Base-by-base conservation (phyloP, 2,888 invertebrate species). In the Saturnia japonica region DNA sequence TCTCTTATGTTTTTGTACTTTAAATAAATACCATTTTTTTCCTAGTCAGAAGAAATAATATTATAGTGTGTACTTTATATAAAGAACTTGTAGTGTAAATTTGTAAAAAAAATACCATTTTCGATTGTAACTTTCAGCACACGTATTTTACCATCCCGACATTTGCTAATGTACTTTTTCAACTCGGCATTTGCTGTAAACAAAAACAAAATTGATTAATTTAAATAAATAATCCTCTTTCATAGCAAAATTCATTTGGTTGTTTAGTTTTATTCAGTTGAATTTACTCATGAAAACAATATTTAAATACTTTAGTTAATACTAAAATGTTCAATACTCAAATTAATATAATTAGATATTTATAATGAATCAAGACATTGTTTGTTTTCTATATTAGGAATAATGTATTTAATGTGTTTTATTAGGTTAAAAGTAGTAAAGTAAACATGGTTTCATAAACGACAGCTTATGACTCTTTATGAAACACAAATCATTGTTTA, bases 121-220 rank as follows among this genome's bases (percentile, higher is more conserved):
- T 97, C 96, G 82, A 98, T 98, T 62, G 96, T 96, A 74, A 98
- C 95, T 95, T 98, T 98, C 75, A 98, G 91, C 25, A 96, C 95
- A 74, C 98, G 95, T 72, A 97, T 95, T 90, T 96, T 97, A 42
- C 97, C 97, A 84, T 96, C 96, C 82, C 97, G 95, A 81, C 97
- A 97, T 91, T 97, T 97, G 34, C 97, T 96, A 84, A 98, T 97
- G 85, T 96, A 96, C 86, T 96, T 96, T 82, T 96, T 96, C 71
- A 98, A 91, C 74, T 96, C 96, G 77, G 97, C 96, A 91, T 98
- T 98, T 8, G 97, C 98, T 98, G 91, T 70, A 95, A 95, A 71
- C 45, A 70, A 66, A 71, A 73, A 34, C 64, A 69, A n/a, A 54
- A n/a, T 62, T 64, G 28, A 67, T 25, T 43, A 62, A 72, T 42